Evolutionary conservation across 1,140 invertebrate species (phyloP), one percentile per base, ranked within the genome.

Genomic region (Harpegnathos saltator): DNA sequence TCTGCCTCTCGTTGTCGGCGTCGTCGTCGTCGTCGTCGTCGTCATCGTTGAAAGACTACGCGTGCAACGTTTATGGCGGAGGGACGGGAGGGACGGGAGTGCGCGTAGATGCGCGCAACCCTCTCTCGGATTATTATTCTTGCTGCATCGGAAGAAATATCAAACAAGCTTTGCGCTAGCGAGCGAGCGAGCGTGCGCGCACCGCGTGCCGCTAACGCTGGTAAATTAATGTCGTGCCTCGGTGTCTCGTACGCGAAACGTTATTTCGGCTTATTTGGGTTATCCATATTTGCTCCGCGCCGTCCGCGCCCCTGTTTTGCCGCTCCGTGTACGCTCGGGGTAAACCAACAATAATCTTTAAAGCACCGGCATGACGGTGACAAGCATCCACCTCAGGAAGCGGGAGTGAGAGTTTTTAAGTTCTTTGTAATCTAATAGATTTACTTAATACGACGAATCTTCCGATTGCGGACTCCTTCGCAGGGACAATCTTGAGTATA

Each of bases 301-400:
- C n/a, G 17, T 14, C 24, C 24, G 38, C 38, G 38, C 3, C n/a
- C n/a, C 38, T 44, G 38, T 44, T 44, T 33, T 9, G 38, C 15
- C 19, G 15, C 19, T 14, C 69, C 15, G 29, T 7, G 14, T 19
- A 29, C 17, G 14, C 12, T 12, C 38, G 50, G 33, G 58, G 63
- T 65, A 65, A 85, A 84, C 19, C 75, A 80, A 54, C 22, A 50
- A 78, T 69, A 65, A 78, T 85, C 84, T 84, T 84, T 61, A 65
- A 72, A 83, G 81, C 44, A 61, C 14, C 63, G 19, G 38, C 38
- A 44, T 54, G 7, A 29, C 54, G 38, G 68, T 61, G 50, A 33
- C 56, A 52, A n/a, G 61, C 22, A 62, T n/a, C 48, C 15, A 33
- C 63, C 17, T 24, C 15, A 33, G 11, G 14, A 65, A n/a, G 44